Evolutionary conservation across 2,797 vertebrate genomes (phyloP), one percentile per base, ranked within the genome.

Genomic region (Sylvilagus floridanus): DNA sequence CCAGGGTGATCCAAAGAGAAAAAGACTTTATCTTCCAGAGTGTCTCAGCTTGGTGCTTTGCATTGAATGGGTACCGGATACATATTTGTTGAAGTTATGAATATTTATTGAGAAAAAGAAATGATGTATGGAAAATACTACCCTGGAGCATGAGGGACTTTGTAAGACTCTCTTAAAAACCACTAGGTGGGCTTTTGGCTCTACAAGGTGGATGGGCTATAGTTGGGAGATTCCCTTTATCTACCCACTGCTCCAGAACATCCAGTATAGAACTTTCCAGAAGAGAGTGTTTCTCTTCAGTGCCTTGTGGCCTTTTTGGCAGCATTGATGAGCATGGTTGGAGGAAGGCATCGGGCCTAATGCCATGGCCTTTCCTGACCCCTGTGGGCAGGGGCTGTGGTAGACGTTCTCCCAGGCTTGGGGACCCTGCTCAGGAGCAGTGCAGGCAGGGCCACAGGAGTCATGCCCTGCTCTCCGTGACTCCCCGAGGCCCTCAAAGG

Each of bases 81-180:
- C 26, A 84, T 47, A 22, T 92, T 87, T 93, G 54, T 63, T 65
- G 88, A 95, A 84, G 54, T 57, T 63, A 72, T 88, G 82, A 90
- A 85, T 96, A 37, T 94, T 91, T 88, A 95, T 77, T 47, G 83
- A 88, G 94, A 77, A 92, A 76, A 72, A 88, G 93, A 96, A 75
- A 16, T 90, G 82, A 65, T 76, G 17, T 66, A 62, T 88, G 85
- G 84, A 72, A 83, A 84, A 65, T 52, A 65, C 69, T 84, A 90
- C 88, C 86, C 50, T n/a, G 13, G 68, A 88, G 35, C 78, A 32
- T 76, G 83, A 94, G 85, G n/a, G 90, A 69, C 88, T 93, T 92
- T 78, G 57, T 77, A 54, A 93, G 71, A 78, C 66, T 87, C 65
- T 78, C 60, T 93, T 52, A 32, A 57, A 63, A 42, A 57, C 71